phyloP scores from a whole-genome alignment of 2,113 vertebrate genomes.

The Hucho hucho region DNA sequence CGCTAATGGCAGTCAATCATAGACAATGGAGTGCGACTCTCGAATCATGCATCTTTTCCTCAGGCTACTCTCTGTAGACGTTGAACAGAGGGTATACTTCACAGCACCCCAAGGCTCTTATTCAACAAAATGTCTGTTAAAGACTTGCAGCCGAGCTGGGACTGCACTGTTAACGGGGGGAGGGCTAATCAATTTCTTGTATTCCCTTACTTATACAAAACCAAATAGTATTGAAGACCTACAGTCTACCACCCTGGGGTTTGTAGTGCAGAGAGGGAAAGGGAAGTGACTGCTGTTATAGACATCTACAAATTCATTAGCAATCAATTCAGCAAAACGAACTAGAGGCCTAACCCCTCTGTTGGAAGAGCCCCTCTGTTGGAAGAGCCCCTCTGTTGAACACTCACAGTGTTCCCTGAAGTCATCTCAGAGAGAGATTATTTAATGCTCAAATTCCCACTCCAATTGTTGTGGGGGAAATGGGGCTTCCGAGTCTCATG shows the following conservation, averaged over 20 bases:
- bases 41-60: background rate
- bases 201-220: conserved; percentile 51
- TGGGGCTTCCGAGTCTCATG: conserved; percentile 46
- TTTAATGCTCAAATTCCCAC: conserved; percentile 51
- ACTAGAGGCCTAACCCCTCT: conserved; percentile 52
- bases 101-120: conserved; percentile 24
- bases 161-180: conserved; percentile 8
- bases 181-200: conserved; percentile 45
- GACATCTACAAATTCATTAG: conserved; percentile 60
- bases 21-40: background rate
- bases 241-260: conserved; percentile 52
- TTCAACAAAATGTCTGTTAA: conserved; percentile 11
- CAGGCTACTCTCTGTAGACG: conserved; percentile 16
- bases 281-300: conserved; percentile 32
- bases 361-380: conserved; percentile 38
- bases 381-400: conserved; percentile 49
- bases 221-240: conserved; percentile 61
- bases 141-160: conserved; percentile 2
- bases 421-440: conserved; percentile 30
- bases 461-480: conserved; percentile 42
- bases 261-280: background rate
- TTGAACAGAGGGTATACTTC: conserved; percentile 5
- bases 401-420: conserved; percentile 51
- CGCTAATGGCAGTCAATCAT: background rate
- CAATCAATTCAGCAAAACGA: conserved; percentile 56